phyloP scores from a whole-genome alignment of 2,113 vertebrate genomes.

The Myiozetetes cayanensis region DNA sequence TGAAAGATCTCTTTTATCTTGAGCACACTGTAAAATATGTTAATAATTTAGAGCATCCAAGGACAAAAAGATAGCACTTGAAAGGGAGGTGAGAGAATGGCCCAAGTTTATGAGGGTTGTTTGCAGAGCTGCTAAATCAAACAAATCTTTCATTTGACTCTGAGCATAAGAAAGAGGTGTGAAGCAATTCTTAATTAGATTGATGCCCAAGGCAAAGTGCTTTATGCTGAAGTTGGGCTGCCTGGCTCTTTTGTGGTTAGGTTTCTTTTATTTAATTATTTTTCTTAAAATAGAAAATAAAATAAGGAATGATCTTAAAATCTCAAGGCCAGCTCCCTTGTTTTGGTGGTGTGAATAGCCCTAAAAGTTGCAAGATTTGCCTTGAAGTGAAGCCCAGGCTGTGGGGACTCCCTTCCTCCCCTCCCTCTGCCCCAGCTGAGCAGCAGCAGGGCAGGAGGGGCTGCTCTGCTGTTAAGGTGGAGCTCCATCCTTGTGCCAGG shows the following conservation, averaged over 20 bases:
- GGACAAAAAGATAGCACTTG: constrained; percentile 42
- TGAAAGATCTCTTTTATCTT: constrained; percentile 38
- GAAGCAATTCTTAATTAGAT: constrained; percentile 15
- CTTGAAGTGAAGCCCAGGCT: not conserved
- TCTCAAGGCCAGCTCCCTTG: not conserved
- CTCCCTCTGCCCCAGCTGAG: not conserved
- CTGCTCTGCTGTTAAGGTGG: not conserved
- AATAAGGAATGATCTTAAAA: not conserved
- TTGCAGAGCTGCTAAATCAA: constrained; percentile 39
- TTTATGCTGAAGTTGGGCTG: not conserved
- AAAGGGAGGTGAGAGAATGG: constrained; percentile 26
- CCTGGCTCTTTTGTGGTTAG: not conserved
- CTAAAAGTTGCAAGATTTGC: not conserved
- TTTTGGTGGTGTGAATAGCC: not conserved
- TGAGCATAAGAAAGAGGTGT: not conserved
- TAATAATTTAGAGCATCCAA: constrained; percentile 35
- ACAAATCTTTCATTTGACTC: constrained; percentile 1
- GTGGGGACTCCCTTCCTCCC: not conserved
- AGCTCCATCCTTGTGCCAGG: not conserved
- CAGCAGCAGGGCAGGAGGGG: not conserved
- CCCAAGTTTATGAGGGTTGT: constrained; percentile 22
- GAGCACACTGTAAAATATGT: constrained; percentile 23
- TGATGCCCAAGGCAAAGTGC: not conserved
- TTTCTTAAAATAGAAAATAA: not conserved
- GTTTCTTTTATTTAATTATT: not conserved